phyloP scores from a whole-genome alignment of 1,140 invertebrate genomes.

The Ericerus pela region DNA sequence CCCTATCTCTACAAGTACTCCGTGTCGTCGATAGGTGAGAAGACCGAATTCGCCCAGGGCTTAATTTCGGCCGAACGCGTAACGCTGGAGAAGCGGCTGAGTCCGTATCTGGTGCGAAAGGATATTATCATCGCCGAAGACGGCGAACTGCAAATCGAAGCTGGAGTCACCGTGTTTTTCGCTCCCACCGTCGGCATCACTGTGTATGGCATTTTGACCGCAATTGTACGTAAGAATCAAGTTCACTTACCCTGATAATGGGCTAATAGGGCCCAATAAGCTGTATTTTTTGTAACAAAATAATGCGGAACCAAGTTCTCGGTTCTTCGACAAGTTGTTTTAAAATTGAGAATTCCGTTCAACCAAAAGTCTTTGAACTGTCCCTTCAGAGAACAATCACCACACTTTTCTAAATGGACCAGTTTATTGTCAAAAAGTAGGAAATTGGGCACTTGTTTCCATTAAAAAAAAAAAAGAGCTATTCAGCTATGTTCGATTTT shows the following conservation, averaged over 20 bases:
- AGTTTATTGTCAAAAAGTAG: too few species aligned
- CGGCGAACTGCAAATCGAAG: conserved; percentile 61
- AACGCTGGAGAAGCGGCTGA: conserved; percentile 25
- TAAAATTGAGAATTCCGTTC: too few species aligned
- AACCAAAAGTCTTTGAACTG: too few species aligned
- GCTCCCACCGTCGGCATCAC: conserved; percentile 79
- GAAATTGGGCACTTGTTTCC: too few species aligned
- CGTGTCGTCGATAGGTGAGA: too few species aligned
- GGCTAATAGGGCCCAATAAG: too few species aligned
- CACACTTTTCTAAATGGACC: too few species aligned
- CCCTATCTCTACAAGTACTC: too few species aligned
- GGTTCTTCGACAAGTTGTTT: too few species aligned
- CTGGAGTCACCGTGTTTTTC: conserved; percentile 73
- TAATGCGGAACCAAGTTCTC: neutral
- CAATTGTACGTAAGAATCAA: conserved; percentile 50
- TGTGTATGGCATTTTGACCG: conserved; percentile 67
- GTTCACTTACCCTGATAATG: neutral
- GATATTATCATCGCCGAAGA: conserved; percentile 62
- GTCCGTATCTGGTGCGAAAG: conserved; percentile 61
- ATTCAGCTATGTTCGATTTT: too few species aligned
- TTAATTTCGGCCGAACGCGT: neutral
- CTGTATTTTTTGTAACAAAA: neutral
- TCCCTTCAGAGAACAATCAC: too few species aligned
- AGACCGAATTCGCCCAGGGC: neutral
- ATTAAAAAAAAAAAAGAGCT: too few species aligned